Conservation (phyloP, 2,888 invertebrate species). For the Caenorhabditis plicata region DNA sequence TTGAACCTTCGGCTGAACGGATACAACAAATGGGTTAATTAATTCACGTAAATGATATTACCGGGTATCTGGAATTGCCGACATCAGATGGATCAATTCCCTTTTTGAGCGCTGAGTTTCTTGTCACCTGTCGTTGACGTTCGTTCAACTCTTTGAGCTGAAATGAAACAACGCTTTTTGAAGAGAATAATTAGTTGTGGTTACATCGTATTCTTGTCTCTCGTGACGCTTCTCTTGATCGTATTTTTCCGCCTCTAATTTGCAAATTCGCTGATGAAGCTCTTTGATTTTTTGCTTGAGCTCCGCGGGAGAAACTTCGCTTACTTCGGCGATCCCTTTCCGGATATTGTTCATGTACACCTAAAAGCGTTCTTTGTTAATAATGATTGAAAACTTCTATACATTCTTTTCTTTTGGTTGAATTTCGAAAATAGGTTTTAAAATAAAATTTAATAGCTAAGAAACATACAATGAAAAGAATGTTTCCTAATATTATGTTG, state of each 20-base stretch:
- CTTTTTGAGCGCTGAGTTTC: slow-evolving; percentile 57
- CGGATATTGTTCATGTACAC: slow-evolving; percentile 38
- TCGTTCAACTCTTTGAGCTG: slow-evolving; percentile 65
- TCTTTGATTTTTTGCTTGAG: slow-evolving; percentile 61
- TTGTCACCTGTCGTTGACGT: slow-evolving; percentile 62
- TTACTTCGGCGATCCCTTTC: slow-evolving; percentile 36
- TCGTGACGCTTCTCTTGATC: slow-evolving; percentile 65
- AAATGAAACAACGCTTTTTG: too few species aligned
- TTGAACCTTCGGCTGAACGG: slow-evolving; percentile 91
- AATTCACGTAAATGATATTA: too few species aligned
- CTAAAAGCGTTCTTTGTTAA: too few species aligned
- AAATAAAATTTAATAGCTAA: background rate
- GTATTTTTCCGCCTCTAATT: slow-evolving; percentile 63
- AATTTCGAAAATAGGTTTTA: background rate
- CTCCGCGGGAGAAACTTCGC: slow-evolving; percentile 42
- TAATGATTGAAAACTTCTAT: slow-evolving; percentile 1
- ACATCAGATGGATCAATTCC: slow-evolving; percentile 60
- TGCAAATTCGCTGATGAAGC: slow-evolving; percentile 60
- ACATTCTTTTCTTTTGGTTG: background rate
- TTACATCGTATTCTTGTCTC: slow-evolving; percentile 63
- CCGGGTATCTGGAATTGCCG: slow-evolving; percentile 45
- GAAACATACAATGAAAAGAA: background rate
- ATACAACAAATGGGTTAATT: too few species aligned
- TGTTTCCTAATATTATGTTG: too few species aligned
- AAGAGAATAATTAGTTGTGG: slow-evolving; percentile 4